Base-by-base conservation (phyloP, 2,113 vertebrate genomes). In the Oryzias celebensis region DNA sequence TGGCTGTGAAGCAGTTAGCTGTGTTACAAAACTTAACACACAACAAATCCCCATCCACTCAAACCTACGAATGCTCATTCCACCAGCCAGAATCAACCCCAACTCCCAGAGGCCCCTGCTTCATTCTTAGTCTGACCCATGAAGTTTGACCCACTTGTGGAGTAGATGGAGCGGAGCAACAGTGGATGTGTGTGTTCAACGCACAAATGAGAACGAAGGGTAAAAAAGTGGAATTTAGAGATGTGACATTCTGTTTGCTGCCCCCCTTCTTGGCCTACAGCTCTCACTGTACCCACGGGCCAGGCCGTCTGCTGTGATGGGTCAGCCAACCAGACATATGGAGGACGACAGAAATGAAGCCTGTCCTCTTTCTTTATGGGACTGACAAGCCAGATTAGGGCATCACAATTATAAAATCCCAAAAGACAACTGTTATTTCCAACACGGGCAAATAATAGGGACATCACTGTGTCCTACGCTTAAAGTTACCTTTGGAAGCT, bases 311-410 rank as follows among this genome's bases (percentile, higher is more conserved):
- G 88, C 75, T 58, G 43, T 2, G 54, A 57, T 45, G 52, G 53
- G 28, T 7, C 17, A 62, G 87, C 88, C 81, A 90, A 90, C 2
- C n/a, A 69, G 77, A 85, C 90, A 90, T 90, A 90, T 88, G 87
- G 87, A 52, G 56, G 63, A 70, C 60, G 55, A 60, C 68, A 52
- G 58, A 68, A 57, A 65, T 56, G 50, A 72, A 79, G 52, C 56
- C 65, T 56, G 53, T 62, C 18, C 46, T 24, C 17, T 15, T 49
- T 68, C 71, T 73, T 50, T 60, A 58, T 46, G 74, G 62, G 23
- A 12, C 45, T 24, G 18, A 44, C 7, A 49, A 63, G 28, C 15
- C 2, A 52, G 18, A 54, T 42, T 2, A 44, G 23, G 36, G 36
- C 10, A 36, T 10, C 36, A 36, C 0, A 36, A 36, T 36, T 12